Evolutionary conservation across 1,140 invertebrate genomes (phyloP).

Genomic region (Philopotamus ludificatus): DNA sequence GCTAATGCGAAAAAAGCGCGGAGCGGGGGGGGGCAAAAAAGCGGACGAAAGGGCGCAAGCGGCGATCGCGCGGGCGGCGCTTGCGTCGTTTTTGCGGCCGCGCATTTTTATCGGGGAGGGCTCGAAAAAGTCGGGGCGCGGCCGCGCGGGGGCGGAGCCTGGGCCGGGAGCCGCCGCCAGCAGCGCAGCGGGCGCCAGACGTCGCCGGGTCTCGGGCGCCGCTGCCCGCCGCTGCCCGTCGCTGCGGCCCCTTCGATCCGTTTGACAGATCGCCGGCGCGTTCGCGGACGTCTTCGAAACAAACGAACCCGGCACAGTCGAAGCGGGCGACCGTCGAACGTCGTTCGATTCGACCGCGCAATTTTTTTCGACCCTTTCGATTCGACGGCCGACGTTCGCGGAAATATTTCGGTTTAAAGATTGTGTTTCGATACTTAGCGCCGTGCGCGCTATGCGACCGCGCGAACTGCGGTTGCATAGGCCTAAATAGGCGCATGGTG

Average conservation of each 20-base stretch:
- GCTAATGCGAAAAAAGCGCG: conserved; percentile 36
- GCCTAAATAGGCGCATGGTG: too few species aligned
- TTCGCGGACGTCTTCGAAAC: too few species aligned
- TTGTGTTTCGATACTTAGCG: too few species aligned
- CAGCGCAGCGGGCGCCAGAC: conserved; percentile 1
- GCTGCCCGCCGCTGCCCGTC: not conserved
- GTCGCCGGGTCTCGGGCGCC: conserved; percentile 3
- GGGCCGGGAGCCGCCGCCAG: not conserved
- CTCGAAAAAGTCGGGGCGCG: not conserved
- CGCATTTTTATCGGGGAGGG: not conserved
- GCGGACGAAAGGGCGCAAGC: conserved; percentile 6
- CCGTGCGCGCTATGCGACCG: too few species aligned
- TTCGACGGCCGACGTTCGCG: too few species aligned
- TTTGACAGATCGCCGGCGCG: not conserved
- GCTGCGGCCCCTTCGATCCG: too few species aligned
- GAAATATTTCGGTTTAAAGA: too few species aligned
- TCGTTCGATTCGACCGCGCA: too few species aligned
- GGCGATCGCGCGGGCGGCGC: not conserved
- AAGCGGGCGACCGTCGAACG: too few species aligned
- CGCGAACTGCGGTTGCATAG: too few species aligned
- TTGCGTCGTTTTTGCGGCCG: not conserved
- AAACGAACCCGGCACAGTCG: too few species aligned
- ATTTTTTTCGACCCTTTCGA: too few species aligned
- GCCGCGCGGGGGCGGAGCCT: conserved; percentile 5
- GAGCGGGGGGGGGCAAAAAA: conserved; percentile 9